A percentile compares a stretch with the other conserved stretches of the same genome.
Evolutionary conservation across 2,888 invertebrate species (phyloP).

Genomic region (Petrophora chlorosata): DNA sequence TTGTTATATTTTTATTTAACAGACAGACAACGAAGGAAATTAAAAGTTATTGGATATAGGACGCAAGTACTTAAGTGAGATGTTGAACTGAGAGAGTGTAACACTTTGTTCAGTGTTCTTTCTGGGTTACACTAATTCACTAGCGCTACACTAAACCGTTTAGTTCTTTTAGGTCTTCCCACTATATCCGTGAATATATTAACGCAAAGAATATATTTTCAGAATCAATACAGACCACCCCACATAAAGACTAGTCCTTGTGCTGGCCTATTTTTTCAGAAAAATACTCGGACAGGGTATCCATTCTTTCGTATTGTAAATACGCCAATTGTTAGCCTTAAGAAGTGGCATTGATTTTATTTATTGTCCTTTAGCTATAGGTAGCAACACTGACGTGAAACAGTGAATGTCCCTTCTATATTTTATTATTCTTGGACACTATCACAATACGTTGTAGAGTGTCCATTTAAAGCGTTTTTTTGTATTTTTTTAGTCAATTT

Average conservation of each 20-base stretch:
- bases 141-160: too few relatives aligned
- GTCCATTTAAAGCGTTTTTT: conserved; percentile 12
- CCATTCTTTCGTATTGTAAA: conserved; percentile 56
- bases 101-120: too few relatives aligned
- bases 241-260: conserved; percentile 1
- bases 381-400: conserved; percentile 32
- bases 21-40: too few relatives aligned
- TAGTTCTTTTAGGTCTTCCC: too few relatives aligned
- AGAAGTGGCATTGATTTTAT: conserved; percentile 52
- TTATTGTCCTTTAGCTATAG: conserved; percentile 42
- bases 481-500: conserved; percentile 20
- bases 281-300: conserved; percentile 41
- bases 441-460: conserved; percentile 18
- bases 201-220: too few relatives aligned
- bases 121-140: too few relatives aligned
- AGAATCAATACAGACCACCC: not conserved
- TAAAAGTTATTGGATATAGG: too few relatives aligned
- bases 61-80: too few relatives aligned
- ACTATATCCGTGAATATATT: too few relatives aligned
- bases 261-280: conserved; percentile 43
- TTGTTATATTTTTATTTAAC: too few relatives aligned
- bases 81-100: too few relatives aligned
- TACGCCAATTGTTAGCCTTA: conserved; percentile 59
- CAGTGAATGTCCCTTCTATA: conserved; percentile 12
- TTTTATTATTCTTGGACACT: conserved; percentile 19